These are phyloP conservation scores for Syngnathus typhle DNA, from an alignment of 2,113 vertebrate species.

Conservation along the genomic window DNA sequence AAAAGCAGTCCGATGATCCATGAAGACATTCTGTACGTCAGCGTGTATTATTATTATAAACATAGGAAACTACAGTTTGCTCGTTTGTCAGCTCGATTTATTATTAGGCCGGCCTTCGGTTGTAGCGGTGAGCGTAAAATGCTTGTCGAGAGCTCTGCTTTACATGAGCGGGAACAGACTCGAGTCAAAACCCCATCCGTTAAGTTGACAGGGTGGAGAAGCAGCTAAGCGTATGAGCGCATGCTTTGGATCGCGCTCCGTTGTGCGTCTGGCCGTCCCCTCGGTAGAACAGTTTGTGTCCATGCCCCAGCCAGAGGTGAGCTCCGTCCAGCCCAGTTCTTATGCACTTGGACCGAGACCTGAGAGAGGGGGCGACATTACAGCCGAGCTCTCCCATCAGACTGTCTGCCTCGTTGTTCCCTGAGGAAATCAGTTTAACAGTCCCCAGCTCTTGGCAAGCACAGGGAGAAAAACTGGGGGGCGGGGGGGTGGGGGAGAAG, in stretches of 20 bases:
- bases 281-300: conserved; percentile 48
- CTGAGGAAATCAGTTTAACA: conserved; percentile 73
- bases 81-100: conserved; percentile 12
- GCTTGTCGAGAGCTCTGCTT: conserved; percentile 51
- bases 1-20: not conserved
- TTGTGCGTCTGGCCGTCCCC: conserved; percentile 48
- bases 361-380: conserved; percentile 41
- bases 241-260: conserved; percentile 61
- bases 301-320: conserved; percentile 43
- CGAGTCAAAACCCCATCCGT: conserved; percentile 67
- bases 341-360: conserved; percentile 43
- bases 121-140: conserved; percentile 55
- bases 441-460: conserved; percentile 64
- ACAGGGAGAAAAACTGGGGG: conserved; percentile 38
- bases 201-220: conserved; percentile 64
- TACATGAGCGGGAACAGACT: conserved; percentile 61
- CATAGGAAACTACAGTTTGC: not conserved
- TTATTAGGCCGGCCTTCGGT: conserved; percentile 29
- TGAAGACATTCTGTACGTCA: conserved; percentile 11
- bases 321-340: conserved; percentile 28
- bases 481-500: conserved; percentile 37
- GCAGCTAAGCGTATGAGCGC: conserved; percentile 67
- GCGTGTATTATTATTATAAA: conserved; percentile 28
- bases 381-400: conserved; percentile 57
- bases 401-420: conserved; percentile 62